A percentile compares a stretch with the other conserved stretches of the same genome.
Conservation (phyloP, 2,888 invertebrate genomes). For the Clusia tigrina region DNA sequence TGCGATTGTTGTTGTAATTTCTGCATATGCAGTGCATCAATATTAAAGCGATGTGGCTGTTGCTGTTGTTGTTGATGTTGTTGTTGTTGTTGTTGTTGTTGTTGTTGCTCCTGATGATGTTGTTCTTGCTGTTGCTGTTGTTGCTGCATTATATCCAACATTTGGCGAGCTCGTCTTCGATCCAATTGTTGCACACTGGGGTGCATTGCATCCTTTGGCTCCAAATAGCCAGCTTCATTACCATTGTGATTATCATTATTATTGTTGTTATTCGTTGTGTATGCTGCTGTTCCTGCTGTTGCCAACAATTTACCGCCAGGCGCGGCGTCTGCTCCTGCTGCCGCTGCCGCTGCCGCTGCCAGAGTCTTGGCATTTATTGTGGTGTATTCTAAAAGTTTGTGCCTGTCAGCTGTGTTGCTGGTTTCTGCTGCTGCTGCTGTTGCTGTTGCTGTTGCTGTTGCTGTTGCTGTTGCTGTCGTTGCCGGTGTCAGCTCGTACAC, state of each 20-base stretch:
- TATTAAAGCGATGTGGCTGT: constrained; percentile 27
- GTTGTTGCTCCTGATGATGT: constrained; percentile 27
- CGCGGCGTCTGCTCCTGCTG: not conserved
- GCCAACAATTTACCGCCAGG: not conserved
- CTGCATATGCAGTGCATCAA: constrained; percentile 19
- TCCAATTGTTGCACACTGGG: constrained; percentile 44
- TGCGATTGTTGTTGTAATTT: constrained; percentile 27
- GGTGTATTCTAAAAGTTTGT: constrained; percentile 53
- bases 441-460: constrained; percentile 28
- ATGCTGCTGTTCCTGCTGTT: constrained; percentile 24
- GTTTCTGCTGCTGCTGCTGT: constrained; percentile 29
- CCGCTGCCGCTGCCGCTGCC: constrained; percentile 17
- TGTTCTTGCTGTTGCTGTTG: constrained; percentile 40
- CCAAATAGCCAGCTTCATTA: constrained; percentile 29
- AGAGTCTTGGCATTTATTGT: constrained; percentile 50
- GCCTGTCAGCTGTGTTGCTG: no score
- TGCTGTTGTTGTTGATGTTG: constrained; percentile 36
- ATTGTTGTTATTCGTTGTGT: constrained; percentile 29
- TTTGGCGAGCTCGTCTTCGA: constrained; percentile 64
- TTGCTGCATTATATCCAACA: constrained; percentile 64
- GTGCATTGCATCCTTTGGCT: constrained; percentile 29
- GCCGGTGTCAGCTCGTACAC: constrained; percentile 60
- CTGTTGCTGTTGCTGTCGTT: constrained; percentile 35
- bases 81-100: no score
- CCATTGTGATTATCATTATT: constrained; percentile 27